Conservation (phyloP, 2,797 vertebrate species). For the Sparidentex hasta region DNA sequence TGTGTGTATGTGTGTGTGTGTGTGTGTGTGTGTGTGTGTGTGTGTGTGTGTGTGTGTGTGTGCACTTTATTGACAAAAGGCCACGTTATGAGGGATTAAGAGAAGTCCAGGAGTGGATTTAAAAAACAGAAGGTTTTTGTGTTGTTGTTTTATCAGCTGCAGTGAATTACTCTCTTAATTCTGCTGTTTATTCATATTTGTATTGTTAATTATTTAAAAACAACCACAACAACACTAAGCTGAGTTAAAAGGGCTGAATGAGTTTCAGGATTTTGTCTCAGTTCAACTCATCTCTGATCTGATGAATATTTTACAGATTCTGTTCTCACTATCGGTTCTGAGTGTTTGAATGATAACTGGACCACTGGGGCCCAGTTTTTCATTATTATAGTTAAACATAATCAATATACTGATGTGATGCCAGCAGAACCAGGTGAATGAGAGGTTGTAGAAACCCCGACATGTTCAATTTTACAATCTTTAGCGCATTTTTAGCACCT, state of each 20-base stretch:
- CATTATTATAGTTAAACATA: not conserved
- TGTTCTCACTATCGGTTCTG: not conserved
- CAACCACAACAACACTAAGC: not conserved
- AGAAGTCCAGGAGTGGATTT: constrained; percentile 37
- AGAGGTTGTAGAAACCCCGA: not conserved
- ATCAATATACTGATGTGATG: not conserved
- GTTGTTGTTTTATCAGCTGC: not conserved
- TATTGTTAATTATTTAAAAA: not conserved
- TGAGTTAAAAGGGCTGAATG: not conserved
- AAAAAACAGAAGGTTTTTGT: constrained; percentile 16
- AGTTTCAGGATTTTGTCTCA: not conserved
- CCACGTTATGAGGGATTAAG: constrained; percentile 43
- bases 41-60: not conserved
- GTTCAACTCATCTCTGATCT: constrained; percentile 7
- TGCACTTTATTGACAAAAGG: constrained; percentile 59
- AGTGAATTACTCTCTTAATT: constrained; percentile 28
- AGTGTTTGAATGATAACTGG: constrained; percentile 10
- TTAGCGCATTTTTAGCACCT: not conserved
- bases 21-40: constrained; percentile 25
- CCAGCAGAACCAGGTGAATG: not conserved
- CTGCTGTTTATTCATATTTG: constrained; percentile 9
- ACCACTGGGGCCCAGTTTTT: not conserved
- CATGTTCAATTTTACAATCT: not conserved
- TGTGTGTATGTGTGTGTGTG: not conserved
- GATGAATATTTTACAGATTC: constrained; percentile 41